These are phyloP conservation scores for Anodontia alba DNA, from an alignment of 2,888 invertebrate genomes.

Conservation along the genomic window DNA sequence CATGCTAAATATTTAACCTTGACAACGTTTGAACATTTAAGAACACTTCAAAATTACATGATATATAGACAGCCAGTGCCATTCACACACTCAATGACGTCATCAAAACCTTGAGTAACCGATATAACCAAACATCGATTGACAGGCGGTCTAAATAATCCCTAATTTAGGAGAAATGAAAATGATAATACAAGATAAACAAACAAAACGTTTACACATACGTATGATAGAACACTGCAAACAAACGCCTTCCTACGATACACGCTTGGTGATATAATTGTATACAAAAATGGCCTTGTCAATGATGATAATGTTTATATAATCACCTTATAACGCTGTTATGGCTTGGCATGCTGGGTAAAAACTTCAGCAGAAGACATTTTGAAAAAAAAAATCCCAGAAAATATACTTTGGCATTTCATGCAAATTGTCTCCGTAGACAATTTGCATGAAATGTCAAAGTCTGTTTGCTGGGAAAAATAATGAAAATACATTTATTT, in stretches of 20 bases:
- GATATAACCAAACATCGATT: conserved; percentile 5
- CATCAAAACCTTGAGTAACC: background rate
- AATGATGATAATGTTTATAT: background rate
- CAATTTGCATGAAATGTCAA: no score
- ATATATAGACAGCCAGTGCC: background rate
- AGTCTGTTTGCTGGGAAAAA: no score
- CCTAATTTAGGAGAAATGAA: conserved; percentile 25
- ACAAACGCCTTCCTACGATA: background rate
- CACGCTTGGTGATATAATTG: background rate
- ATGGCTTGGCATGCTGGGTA: no score
- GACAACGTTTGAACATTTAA: background rate
- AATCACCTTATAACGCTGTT: background rate
- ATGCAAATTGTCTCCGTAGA: no score
- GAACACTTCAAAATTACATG: conserved; percentile 10
- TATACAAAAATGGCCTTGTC: conserved; percentile 10
- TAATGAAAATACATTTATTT: no score
- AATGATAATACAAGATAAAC: conserved; percentile 24
- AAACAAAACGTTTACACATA: conserved; percentile 30
- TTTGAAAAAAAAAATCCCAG: no score
- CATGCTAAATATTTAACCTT: background rate
- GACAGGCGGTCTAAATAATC: conserved; percentile 28
- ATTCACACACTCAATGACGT: background rate
- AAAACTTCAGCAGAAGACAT: no score
- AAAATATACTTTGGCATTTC: no score
- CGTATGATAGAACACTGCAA: conserved; percentile 1